A percentile compares a stretch with the other conserved stretches of the same genome.
Conservation (phyloP, 2,113 vertebrate genomes). For the Isichthys henryi region DNA sequence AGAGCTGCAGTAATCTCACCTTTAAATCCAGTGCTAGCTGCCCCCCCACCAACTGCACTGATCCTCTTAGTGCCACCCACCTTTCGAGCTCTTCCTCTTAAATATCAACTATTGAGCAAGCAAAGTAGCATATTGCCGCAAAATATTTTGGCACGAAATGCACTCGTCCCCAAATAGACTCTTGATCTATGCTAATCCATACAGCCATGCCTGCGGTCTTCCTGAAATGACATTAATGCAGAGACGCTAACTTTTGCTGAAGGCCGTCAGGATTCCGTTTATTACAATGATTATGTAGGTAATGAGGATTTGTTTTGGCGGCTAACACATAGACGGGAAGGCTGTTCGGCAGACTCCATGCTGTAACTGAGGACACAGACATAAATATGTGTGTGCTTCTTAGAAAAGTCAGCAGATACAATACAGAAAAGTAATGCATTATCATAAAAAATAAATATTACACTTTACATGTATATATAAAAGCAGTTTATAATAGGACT, state of each 20-base stretch:
- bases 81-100: background rate
- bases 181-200: background rate
- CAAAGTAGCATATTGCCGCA: background rate
- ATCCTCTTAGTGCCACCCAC: conserved; percentile 25
- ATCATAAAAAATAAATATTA: background rate
- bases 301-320: background rate
- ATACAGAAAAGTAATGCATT: background rate
- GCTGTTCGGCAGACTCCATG: background rate
- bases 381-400: background rate
- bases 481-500: background rate
- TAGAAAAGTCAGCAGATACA: background rate
- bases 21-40: conserved; percentile 22
- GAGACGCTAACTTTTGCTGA: background rate
- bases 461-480: background rate
- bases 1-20: conserved; percentile 23
- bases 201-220: background rate
- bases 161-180: background rate
- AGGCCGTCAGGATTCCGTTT: background rate
- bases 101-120: conserved; percentile 5
- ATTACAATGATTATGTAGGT: background rate
- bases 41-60: conserved; percentile 17
- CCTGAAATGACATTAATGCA: background rate
- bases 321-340: background rate
- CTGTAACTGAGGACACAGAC: background rate
- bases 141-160: background rate